Conservation (phyloP, 2,797 vertebrate species). For the Thaleichthys pacificus region DNA sequence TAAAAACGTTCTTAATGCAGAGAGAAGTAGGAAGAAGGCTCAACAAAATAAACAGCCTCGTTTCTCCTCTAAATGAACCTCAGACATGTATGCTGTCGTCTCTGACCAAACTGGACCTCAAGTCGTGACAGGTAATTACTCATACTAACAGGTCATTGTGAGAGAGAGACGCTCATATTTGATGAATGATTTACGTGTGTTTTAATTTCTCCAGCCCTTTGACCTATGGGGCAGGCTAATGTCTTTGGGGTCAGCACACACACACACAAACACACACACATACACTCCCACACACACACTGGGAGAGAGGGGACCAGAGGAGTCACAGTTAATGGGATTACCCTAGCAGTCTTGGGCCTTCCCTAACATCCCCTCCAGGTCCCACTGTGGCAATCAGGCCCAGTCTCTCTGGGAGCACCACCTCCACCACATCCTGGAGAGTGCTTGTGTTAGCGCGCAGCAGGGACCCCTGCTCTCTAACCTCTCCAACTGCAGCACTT, state of each 20-base stretch:
- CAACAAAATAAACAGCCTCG: background rate
- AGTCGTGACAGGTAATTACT: slow-evolving; percentile 57
- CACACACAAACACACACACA: slow-evolving; percentile 1
- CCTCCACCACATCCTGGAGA: slow-evolving; percentile 73
- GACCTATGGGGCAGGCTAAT: slow-evolving; percentile 67
- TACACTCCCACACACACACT: background rate
- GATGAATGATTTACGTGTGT: slow-evolving; percentile 65
- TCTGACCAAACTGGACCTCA: background rate
- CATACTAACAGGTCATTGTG: slow-evolving; percentile 29
- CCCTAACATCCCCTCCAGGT: slow-evolving; percentile 71
- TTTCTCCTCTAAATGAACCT: background rate
- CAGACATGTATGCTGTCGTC: background rate
- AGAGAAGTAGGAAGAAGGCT: background rate
- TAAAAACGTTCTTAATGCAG: background rate
- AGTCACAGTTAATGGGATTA: slow-evolving; percentile 86
- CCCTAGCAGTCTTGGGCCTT: slow-evolving; percentile 70
- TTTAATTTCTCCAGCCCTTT: slow-evolving; percentile 68
- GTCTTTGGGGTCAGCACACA: slow-evolving; percentile 59
- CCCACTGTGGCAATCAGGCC: slow-evolving; percentile 73
- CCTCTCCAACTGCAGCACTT: slow-evolving; percentile 58
- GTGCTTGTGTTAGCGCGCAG: slow-evolving; percentile 71
- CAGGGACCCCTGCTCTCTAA: slow-evolving; percentile 73
- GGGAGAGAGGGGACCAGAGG: slow-evolving; percentile 54
- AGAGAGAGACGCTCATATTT: slow-evolving; percentile 55
- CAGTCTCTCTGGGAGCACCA: slow-evolving; percentile 46